phyloP scores from a whole-genome alignment of 2,888 invertebrate species.

The Salpingus planirostris region DNA sequence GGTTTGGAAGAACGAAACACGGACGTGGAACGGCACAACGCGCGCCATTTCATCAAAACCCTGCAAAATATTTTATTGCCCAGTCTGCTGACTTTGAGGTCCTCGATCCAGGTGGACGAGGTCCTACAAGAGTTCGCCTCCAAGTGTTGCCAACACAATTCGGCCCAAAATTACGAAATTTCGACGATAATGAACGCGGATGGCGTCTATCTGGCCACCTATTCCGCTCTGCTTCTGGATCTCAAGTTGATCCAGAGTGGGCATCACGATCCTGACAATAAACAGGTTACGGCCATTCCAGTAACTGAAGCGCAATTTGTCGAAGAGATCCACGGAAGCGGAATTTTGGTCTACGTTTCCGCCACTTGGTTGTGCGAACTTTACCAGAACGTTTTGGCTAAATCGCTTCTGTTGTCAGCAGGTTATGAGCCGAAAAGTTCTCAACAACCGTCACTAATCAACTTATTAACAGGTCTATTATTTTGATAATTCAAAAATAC shows the following conservation, averaged over 20 bases:
- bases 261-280: constrained; percentile 55
- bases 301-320: constrained; percentile 82
- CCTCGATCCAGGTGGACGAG: constrained; percentile 83
- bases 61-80: constrained; percentile 67
- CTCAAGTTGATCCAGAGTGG: constrained; percentile 67
- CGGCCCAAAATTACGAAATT: constrained; percentile 53
- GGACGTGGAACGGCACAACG: constrained; percentile 80
- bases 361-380: constrained; percentile 90
- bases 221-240: constrained; percentile 74
- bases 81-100: constrained; percentile 62
- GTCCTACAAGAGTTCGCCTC: constrained; percentile 88
- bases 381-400: constrained; percentile 75
- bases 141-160: constrained; percentile 77
- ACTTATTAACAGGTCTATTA: constrained; percentile 64
- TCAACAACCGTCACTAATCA: constrained; percentile 58
- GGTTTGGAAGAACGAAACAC: constrained; percentile 59
- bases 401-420: constrained; percentile 60
- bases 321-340: constrained; percentile 85
- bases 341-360: constrained; percentile 85
- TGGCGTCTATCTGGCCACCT: constrained; percentile 86
- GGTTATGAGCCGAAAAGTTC: constrained; percentile 51
- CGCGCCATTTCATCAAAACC: constrained; percentile 72
- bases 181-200: constrained; percentile 86
- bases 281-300: constrained; percentile 43
- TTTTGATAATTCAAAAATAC: constrained; percentile 48